These are phyloP conservation scores for Platypus cylindrus DNA, from an alignment of 2,888 invertebrate species.

Conservation along the genomic window DNA sequence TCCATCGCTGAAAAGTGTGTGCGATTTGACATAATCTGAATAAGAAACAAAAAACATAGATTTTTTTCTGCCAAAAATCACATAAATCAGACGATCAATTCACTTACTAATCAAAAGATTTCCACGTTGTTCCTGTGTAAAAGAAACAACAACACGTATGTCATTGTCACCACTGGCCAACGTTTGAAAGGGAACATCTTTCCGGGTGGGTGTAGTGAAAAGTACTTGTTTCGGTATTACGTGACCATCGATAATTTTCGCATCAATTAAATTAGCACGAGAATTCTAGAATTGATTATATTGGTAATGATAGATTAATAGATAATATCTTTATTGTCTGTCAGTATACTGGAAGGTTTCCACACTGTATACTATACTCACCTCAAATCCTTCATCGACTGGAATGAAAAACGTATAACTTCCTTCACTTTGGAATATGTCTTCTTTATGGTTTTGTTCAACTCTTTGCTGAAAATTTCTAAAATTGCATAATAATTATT, in stretches of 20 bases:
- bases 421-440: conserved; percentile 64
- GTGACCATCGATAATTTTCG: conserved; percentile 79
- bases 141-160: conserved; percentile 70
- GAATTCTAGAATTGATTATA: conserved; percentile 14
- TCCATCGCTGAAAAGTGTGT: conserved; percentile 65
- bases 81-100: conserved; percentile 1
- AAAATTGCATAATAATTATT: conserved; percentile 22
- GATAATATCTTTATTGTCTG: conserved; percentile 2
- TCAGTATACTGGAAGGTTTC: conserved; percentile 3
- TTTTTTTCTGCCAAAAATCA: background rate
- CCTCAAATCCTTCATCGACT: conserved; percentile 80
- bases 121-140: conserved; percentile 59
- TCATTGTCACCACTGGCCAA: conserved; percentile 74
- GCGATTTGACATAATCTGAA: conserved; percentile 74
- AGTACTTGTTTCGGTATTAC: conserved; percentile 77
- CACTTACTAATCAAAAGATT: conserved; percentile 47
- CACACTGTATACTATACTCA: conserved; percentile 30
- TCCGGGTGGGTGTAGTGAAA: conserved; percentile 71
- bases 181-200: conserved; percentile 62
- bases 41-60: background rate
- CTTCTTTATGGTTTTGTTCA: conserved; percentile 47
- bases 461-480: conserved; percentile 68
- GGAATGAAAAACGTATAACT: conserved; percentile 84
- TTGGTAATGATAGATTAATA: no score
- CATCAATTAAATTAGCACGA: conserved; percentile 55